phyloP scores from a whole-genome alignment of 2,888 invertebrate species.

The Orthosia incerta region DNA sequence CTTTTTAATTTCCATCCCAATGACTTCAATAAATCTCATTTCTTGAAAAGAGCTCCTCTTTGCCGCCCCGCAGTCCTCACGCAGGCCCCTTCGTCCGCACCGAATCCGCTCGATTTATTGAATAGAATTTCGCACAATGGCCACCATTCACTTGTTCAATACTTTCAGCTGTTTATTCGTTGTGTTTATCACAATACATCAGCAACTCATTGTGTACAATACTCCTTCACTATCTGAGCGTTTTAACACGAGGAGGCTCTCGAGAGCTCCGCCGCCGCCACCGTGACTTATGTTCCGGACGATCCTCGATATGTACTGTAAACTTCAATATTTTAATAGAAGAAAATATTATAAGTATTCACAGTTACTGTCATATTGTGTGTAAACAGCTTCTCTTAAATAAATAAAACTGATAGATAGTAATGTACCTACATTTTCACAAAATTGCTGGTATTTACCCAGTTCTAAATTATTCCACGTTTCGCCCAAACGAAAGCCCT shows the following conservation, averaged over 20 bases:
- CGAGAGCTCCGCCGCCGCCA: not conserved
- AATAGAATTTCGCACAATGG: conserved; percentile 46
- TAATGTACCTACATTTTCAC: not conserved
- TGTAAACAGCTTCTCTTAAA: not conserved
- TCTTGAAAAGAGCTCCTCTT: conserved; percentile 49
- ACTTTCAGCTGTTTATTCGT: conserved; percentile 32
- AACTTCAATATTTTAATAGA: not conserved
- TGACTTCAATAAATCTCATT: conserved; percentile 64
- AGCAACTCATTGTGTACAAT: conserved; percentile 17
- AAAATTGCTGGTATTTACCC: conserved; percentile 7
- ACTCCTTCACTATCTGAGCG: conserved; percentile 17
- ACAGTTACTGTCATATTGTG: not conserved
- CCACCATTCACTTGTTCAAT: conserved; percentile 28
- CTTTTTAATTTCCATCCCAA: conserved; percentile 67
- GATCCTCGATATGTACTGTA: not conserved
- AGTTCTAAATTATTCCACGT: conserved; percentile 20
- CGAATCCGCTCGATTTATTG: conserved; percentile 35
- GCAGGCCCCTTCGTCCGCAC: not conserved
- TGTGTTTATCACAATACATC: conserved; percentile 36
- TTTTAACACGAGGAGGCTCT: not conserved
- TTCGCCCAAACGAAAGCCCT: conserved; percentile 4
- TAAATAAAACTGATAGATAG: not conserved
- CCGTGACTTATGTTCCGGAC: too few species aligned
- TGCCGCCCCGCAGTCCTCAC: not conserved
- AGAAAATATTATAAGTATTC: too few species aligned